These are phyloP conservation scores for Zaprionus lineosus DNA, from an alignment of 2,888 invertebrate species.

Conservation along the genomic window DNA sequence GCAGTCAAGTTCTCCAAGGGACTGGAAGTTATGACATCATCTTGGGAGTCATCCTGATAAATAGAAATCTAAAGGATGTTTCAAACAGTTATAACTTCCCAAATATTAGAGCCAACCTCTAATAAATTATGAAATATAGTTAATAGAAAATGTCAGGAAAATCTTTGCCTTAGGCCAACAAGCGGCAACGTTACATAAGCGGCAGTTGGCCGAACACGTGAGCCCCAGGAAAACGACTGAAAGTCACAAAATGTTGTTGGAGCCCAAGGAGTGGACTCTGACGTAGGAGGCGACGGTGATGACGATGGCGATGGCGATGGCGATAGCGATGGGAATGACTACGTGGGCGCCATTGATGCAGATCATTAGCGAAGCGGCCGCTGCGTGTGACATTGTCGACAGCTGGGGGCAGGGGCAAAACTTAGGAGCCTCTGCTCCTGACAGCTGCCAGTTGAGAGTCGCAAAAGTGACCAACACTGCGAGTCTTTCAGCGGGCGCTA, in stretches of 20 bases:
- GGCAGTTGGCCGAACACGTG: constrained; percentile 31
- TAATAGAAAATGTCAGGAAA: no score
- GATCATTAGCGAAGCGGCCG: constrained; percentile 68
- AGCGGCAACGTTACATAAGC: constrained; percentile 12
- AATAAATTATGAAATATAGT: no score
- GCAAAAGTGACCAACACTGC: constrained; percentile 12
- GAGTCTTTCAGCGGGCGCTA: no score
- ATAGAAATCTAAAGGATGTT: no score
- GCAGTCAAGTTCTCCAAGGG: no score
- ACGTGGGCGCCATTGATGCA: constrained; percentile 69
- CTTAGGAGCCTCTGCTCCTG: constrained; percentile 35
- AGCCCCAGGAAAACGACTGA: constrained; percentile 12
- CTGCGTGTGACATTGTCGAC: constrained; percentile 39
- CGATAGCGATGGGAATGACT: background rate
- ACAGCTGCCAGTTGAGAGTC: constrained; percentile 20
- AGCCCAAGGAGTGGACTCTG: constrained; percentile 15
- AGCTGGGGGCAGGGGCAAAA: constrained; percentile 25
- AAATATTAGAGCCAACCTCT: no score
- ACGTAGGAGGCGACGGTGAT: constrained; percentile 12
- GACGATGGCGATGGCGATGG: background rate
- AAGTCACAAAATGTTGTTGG: constrained; percentile 35
- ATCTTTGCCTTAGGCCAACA: no score
- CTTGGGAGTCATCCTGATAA: no score
- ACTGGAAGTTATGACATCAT: background rate
- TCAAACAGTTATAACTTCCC: no score